Evolutionary conservation across 2,797 vertebrate species (phyloP).

Genomic region (Lepilemur ruficaudatus): DNA sequence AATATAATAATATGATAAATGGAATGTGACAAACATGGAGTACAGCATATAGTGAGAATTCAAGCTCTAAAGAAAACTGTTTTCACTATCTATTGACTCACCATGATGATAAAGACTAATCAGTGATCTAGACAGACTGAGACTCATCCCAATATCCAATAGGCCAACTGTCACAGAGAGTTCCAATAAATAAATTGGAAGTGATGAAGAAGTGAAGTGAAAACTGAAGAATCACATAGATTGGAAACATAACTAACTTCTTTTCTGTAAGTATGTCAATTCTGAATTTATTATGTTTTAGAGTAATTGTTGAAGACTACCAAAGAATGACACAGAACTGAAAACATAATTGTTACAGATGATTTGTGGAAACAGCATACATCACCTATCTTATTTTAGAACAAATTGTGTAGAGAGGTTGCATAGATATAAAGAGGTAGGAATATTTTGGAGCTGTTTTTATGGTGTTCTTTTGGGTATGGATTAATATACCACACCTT

Average conservation of each 20-base stretch:
- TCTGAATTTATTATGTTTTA: not conserved
- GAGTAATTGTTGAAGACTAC: constrained; percentile 70
- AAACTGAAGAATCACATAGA: not conserved
- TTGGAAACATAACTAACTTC: not conserved
- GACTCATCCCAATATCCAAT: not conserved
- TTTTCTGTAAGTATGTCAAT: not conserved
- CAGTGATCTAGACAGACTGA: not conserved
- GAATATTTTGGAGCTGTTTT: constrained; percentile 82
- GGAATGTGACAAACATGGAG: not conserved
- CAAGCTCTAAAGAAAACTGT: not conserved
- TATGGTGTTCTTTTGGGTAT: constrained; percentile 66
- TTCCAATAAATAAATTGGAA: not conserved
- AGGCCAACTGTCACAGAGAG: not conserved
- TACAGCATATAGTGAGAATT: not conserved
- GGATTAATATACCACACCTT: constrained; percentile 63
- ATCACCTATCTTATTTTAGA: constrained; percentile 80
- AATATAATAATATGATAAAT: not conserved
- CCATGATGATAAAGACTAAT: not conserved
- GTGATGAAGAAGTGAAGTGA: not conserved
- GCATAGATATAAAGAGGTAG: constrained; percentile 83
- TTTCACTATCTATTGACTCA: not conserved
- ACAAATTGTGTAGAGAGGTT: constrained; percentile 78
- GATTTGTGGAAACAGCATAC: constrained; percentile 83
- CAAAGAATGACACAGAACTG: constrained; percentile 88
- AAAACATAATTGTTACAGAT: constrained; percentile 86